Conservation (phyloP, 2,888 invertebrate genomes). For the Scotopteryx bipunctaria region DNA sequence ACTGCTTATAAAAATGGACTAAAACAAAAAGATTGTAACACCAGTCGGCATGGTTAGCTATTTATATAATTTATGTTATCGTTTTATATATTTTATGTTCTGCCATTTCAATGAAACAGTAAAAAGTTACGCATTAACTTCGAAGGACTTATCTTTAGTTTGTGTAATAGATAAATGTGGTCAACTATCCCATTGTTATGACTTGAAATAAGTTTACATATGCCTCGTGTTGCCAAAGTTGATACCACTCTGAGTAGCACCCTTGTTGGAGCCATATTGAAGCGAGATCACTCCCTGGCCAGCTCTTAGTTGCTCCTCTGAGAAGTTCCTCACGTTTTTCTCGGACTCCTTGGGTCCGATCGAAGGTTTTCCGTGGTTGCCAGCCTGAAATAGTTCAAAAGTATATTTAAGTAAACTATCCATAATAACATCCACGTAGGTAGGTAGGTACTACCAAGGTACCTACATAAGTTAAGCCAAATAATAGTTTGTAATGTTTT, state of each 20-base stretch:
- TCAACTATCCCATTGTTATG: slow-evolving; percentile 5
- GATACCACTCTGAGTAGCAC: slow-evolving; percentile 97
- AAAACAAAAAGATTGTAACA: too few relatives aligned
- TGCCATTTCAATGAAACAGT: background rate
- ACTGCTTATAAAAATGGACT: background rate
- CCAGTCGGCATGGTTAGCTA: too few relatives aligned
- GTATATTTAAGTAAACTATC: background rate
- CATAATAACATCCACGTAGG: too few relatives aligned
- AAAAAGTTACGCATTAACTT: background rate
- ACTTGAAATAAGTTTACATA: slow-evolving; percentile 86
- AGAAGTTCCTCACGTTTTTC: slow-evolving; percentile 96
- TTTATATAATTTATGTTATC: too few relatives aligned
- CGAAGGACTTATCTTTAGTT: background rate
- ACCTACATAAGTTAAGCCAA: too few relatives aligned
- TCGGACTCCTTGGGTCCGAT: slow-evolving; percentile 98
- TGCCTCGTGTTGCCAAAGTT: slow-evolving; percentile 98
- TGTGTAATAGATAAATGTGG: slow-evolving; percentile 10
- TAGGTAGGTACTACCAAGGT: too few relatives aligned
- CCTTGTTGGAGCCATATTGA: slow-evolving; percentile 99
- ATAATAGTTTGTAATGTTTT: too few relatives aligned
- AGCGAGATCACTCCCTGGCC: slow-evolving; percentile 96
- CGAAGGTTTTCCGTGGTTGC: slow-evolving; percentile 91
- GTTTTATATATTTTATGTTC: too few relatives aligned
- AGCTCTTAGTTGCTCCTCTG: slow-evolving; percentile 96
- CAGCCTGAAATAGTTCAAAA: slow-evolving; percentile 83